Evolutionary conservation across 2,888 invertebrate genomes (phyloP).

Genomic region (Bruchidius siliquastri): DNA sequence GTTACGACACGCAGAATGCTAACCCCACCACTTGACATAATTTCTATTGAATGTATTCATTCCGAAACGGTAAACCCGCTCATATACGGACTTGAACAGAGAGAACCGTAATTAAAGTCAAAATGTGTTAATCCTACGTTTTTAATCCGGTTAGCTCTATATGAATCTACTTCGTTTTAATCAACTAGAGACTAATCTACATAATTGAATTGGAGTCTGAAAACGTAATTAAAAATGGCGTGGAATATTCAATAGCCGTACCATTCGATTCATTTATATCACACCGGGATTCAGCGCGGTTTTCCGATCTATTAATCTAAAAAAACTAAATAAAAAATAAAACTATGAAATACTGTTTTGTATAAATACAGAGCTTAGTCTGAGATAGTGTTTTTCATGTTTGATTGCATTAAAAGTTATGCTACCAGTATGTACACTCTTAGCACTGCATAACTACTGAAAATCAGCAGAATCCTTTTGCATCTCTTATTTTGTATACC

Average conservation of each 20-base stretch:
- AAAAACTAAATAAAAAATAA: too few relatives aligned
- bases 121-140: neutral
- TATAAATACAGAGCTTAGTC: too few relatives aligned
- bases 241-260: neutral
- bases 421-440: too few relatives aligned
- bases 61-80: neutral
- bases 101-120: neutral
- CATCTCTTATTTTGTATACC: too few relatives aligned
- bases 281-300: neutral
- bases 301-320: neutral
- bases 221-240: neutral
- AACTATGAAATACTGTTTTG: too few relatives aligned
- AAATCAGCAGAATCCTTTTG: too few relatives aligned
- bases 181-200: neutral
- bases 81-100: neutral
- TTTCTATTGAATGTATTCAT: neutral
- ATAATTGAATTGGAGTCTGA: neutral
- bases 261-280: neutral
- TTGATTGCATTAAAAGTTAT: too few relatives aligned
- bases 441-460: too few relatives aligned
- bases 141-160: neutral
- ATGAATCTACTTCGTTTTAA: neutral
- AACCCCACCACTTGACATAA: neutral
- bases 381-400: too few relatives aligned
- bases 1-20: too few relatives aligned